A percentile compares a stretch with the other conserved stretches of the same genome.
Conservation (phyloP, 2,888 invertebrate species). For the Rapana venosa region DNA sequence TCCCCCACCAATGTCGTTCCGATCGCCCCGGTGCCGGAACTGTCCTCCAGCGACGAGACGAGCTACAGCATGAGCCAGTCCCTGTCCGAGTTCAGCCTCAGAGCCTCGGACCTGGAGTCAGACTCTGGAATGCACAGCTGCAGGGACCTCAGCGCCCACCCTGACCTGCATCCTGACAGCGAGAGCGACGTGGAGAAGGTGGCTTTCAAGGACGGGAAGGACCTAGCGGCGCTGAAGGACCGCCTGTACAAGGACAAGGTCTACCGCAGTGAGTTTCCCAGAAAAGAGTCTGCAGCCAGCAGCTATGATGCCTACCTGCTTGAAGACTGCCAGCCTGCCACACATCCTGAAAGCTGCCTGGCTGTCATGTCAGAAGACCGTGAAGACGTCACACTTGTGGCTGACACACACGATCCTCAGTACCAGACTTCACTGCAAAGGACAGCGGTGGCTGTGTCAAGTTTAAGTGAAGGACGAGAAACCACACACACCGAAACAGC, state of each 20-base stretch:
- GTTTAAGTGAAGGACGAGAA: not conserved
- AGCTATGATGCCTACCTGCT: conserved; percentile 31
- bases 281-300: conserved; percentile 14
- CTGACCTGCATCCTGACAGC: not conserved
- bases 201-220: conserved; percentile 22
- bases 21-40: not conserved
- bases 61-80: conserved; percentile 20
- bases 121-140: not conserved
- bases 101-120: not conserved
- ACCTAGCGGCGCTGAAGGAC: conserved; percentile 31
- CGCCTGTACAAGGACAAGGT: conserved; percentile 15
- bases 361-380: conserved; percentile 2
- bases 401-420: not conserved
- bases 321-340: not conserved
- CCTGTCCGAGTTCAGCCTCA: conserved; percentile 27
- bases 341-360: not conserved
- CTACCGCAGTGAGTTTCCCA: conserved; percentile 19
- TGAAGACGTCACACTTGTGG: conserved; percentile 8
- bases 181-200: conserved; percentile 27
- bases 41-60: conserved; percentile 27
- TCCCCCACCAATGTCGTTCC: not conserved
- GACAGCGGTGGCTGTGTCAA: not conserved
- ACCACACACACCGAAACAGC: not conserved
- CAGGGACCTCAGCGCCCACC: not conserved
- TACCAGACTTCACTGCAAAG: not conserved